Evolutionary conservation across 2,888 invertebrate genomes (phyloP).

Genomic region (Noctua janthe): DNA sequence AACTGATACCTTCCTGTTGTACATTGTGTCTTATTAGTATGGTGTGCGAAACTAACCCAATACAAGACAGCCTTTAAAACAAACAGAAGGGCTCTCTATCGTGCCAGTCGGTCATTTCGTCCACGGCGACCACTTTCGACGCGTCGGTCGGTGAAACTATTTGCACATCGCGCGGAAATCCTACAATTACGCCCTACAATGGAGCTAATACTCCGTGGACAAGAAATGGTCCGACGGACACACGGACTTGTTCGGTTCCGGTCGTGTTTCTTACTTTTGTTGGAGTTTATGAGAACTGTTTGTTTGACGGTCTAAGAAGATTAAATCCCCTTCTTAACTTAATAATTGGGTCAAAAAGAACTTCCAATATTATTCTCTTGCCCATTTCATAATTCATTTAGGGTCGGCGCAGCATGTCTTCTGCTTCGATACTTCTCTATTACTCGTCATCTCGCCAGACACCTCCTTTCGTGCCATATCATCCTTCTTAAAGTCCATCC

Average conservation of each 20-base stretch:
- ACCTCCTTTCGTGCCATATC: no score
- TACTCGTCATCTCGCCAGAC: no score
- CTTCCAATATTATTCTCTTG: no score
- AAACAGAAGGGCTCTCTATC: slow-evolving; percentile 44
- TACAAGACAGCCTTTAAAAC: slow-evolving; percentile 19
- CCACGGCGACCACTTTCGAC: slow-evolving; percentile 48
- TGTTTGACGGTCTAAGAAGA: not conserved
- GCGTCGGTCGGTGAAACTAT: slow-evolving; percentile 52
- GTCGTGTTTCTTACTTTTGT: slow-evolving; percentile 12
- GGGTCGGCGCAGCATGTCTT: no score
- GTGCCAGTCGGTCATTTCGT: slow-evolving; percentile 53
- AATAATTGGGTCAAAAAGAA: not conserved
- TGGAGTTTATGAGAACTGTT: not conserved
- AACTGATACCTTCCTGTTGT: not conserved
- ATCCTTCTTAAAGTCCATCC: no score
- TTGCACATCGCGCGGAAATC: slow-evolving; percentile 73
- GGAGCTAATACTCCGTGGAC: slow-evolving; percentile 34
- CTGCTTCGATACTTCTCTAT: no score
- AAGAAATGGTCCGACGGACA: slow-evolving; percentile 29
- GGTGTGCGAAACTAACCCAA: not conserved
- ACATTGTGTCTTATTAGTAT: not conserved
- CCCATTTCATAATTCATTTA: no score
- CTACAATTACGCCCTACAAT: slow-evolving; percentile 78
- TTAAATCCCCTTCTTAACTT: not conserved
- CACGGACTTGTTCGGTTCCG: slow-evolving; percentile 36